Evolutionary conservation across 1,140 invertebrate genomes (phyloP).

Genomic region (Zaprionus nigranus): DNA sequence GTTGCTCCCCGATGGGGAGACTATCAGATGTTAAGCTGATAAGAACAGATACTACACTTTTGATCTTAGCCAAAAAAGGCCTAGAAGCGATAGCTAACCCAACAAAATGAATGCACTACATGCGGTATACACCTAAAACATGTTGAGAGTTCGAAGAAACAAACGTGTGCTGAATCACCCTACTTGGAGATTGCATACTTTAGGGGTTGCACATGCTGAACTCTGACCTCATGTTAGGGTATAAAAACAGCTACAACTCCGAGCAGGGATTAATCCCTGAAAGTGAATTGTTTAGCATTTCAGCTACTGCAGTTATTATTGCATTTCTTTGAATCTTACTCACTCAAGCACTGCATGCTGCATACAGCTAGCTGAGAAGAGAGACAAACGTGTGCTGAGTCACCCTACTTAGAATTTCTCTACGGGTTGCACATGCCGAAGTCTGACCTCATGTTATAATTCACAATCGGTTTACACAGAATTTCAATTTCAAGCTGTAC

Average conservation of each 20-base stretch:
- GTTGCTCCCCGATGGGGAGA: conserved; percentile 61
- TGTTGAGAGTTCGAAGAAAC: background rate
- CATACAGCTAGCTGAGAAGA: background rate
- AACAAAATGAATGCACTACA: conserved; percentile 1
- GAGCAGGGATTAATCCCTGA: too few species aligned
- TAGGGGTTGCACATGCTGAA: background rate
- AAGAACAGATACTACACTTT: conserved; percentile 87
- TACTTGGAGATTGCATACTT: background rate
- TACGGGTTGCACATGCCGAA: background rate
- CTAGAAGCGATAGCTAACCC: conserved; percentile 5
- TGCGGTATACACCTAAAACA: background rate
- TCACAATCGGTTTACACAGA: background rate
- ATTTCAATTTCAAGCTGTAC: background rate
- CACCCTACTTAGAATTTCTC: background rate
- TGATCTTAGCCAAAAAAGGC: conserved; percentile 4
- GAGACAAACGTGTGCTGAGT: background rate
- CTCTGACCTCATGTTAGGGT: background rate
- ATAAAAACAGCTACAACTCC: too few species aligned
- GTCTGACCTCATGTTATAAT: background rate
- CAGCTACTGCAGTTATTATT: too few species aligned
- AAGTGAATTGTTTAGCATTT: too few species aligned
- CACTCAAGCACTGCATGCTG: background rate
- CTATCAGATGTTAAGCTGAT: conserved; percentile 88
- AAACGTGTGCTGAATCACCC: too few species aligned
- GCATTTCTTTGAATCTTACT: too few species aligned